Base-by-base conservation (phyloP, 2,113 vertebrate species). In the Coracopsis vasa region DNA sequence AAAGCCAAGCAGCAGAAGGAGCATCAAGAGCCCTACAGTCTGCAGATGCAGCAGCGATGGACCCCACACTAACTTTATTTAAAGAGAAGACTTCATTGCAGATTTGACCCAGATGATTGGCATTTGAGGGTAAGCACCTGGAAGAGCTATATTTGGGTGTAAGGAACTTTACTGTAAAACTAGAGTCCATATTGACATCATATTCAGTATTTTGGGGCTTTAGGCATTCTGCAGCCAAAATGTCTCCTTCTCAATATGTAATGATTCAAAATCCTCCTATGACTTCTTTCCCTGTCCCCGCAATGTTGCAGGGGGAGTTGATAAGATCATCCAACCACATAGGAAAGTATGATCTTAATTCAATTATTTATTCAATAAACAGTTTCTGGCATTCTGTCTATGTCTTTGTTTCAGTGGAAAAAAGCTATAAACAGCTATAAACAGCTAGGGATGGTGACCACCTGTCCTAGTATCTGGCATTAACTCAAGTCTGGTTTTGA, bases 351-450 rank as follows among this genome's bases (percentile, higher is more conserved):
- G 35, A 54, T 67, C 16, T 69, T 79, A 81, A 72, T 85, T 50
- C 23, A 75, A 72, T 77, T 91, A 77, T 67, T 92, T 85, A n/a
- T 75, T 72, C 79, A 87, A 51, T 67, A 85, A 97, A 81, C 35
- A 71, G 4, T 56, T 90, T 72, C 61, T 85, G 51, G 67, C 48
- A 64, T 91, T 65, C 61, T 67, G 56, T 79, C 66, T 75, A 39
- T 64, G 85, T 29, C 16, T 95, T 87, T 93, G 64, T 67, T 91
- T 66, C 81, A 92, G 35, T 79, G 66, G 87, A 78, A 86, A 91
- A 94, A 50, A 85, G 11, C 39, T 81, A 60, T 72, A 64, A 51
- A 54, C 29, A 54, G 53, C 53, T 54, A 54, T 20, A 54, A 84
- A 54, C 23, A 79, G 77, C 39, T 13, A 66, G 74, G 73, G 69